phyloP scores from a whole-genome alignment of 2,797 vertebrate species.

The Propithecus deckenii region DNA sequence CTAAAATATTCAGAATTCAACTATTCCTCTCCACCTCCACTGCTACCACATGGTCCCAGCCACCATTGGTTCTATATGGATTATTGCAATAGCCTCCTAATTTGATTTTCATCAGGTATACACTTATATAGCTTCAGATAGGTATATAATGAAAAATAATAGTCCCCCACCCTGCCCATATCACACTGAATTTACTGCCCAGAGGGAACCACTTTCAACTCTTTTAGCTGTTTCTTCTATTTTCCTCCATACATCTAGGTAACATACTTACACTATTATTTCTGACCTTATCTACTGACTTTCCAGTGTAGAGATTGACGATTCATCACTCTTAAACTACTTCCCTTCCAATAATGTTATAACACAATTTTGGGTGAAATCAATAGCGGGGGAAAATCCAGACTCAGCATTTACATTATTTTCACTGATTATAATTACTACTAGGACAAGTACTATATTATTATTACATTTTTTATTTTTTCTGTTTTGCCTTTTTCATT shows the following conservation, averaged over 20 bases:
- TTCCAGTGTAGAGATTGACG: not conserved
- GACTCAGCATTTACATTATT: not conserved
- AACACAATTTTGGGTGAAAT: not conserved
- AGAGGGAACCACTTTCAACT: not conserved
- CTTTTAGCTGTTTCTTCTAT: not conserved
- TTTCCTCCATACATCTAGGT: not conserved
- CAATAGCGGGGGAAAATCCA: not conserved
- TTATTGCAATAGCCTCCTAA: not conserved
- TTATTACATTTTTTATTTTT: conserved; percentile 4
- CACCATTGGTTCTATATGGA: not conserved
- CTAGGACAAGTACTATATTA: not conserved
- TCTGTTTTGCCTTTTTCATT: not conserved
- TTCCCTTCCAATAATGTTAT: not conserved
- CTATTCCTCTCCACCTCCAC: not conserved
- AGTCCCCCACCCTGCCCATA: not conserved
- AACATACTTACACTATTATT: not conserved
- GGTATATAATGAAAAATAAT: not conserved
- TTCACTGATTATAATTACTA: not conserved
- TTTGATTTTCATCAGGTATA: not conserved
- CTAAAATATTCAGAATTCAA: not conserved
- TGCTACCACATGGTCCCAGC: not conserved
- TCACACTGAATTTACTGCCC: not conserved
- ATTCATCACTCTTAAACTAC: not conserved
- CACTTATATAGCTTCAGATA: not conserved
- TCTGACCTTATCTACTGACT: not conserved